Conservation (phyloP, 2,797 vertebrate genomes). For the Acridotheres tristis region DNA sequence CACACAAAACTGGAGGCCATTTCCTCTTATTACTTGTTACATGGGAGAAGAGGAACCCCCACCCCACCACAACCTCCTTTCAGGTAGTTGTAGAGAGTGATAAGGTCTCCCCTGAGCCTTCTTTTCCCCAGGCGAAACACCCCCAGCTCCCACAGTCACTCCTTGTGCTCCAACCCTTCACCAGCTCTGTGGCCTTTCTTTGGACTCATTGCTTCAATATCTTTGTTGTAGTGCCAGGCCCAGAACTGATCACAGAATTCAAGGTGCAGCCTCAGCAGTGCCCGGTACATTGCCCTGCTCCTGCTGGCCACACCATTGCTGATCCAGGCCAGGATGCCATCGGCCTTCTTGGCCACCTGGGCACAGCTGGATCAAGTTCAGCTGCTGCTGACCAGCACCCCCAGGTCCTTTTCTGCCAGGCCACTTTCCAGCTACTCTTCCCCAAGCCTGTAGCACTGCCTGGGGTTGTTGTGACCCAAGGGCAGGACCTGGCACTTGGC, state of each 20-base stretch:
- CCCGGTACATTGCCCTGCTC: accelerated
- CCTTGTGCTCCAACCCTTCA: neutral
- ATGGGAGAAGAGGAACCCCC: neutral
- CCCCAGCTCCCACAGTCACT: neutral
- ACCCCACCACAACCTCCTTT: neutral
- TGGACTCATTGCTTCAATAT: neutral
- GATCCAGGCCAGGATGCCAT: neutral
- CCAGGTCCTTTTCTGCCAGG: neutral
- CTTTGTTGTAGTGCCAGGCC: accelerated
- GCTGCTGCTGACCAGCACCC: neutral
- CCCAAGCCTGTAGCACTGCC: neutral
- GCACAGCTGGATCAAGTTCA: neutral
- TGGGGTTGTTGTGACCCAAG: neutral
- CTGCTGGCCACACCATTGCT: neutral
- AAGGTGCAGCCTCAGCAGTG: neutral
- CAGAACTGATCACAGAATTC: accelerated
- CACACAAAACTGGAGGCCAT: neutral
- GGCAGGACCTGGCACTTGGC: accelerated
- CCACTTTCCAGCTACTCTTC: neutral
- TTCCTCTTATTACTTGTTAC: neutral
- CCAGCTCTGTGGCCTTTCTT: neutral
- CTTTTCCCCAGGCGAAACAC: neutral
- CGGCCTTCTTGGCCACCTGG: neutral
- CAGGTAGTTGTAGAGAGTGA: neutral
- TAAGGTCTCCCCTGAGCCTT: neutral